phyloP scores from a whole-genome alignment of 1,140 invertebrate genomes.

The Thalassaphorura encarpata region DNA sequence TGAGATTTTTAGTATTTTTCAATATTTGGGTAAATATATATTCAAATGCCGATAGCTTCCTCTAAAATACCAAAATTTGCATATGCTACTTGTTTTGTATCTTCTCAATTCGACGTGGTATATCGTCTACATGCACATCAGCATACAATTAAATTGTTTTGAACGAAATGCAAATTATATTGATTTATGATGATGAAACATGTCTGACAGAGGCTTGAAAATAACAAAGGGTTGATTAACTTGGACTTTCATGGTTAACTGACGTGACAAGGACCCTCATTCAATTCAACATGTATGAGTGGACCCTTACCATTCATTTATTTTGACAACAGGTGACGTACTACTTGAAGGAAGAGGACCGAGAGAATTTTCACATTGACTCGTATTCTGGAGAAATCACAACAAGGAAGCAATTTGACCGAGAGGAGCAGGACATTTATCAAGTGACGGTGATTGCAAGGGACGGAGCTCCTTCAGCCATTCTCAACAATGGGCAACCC shows the following conservation, averaged over 20 bases:
- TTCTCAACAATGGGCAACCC: constrained; percentile 44
- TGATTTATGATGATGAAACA: constrained; percentile 2
- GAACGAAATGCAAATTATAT: too few species aligned
- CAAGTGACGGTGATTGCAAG: constrained; percentile 72
- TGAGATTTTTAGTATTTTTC: too few species aligned
- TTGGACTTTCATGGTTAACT: too few species aligned
- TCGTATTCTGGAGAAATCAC: constrained; percentile 71
- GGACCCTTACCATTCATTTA: not conserved
- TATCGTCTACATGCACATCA: too few species aligned
- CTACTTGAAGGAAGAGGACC: constrained; percentile 52
- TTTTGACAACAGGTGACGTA: constrained; percentile 50
- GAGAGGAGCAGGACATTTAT: constrained; percentile 66
- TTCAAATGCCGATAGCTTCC: too few species aligned
- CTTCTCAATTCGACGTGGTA: too few species aligned
- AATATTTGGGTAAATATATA: too few species aligned
- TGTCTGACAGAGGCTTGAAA: too few species aligned
- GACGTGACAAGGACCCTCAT: not conserved
- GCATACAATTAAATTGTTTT: too few species aligned
- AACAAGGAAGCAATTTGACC: constrained; percentile 62
- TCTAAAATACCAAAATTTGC: too few species aligned
- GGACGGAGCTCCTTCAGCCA: constrained; percentile 73
- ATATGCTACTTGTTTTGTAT: too few species aligned
- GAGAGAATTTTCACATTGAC: constrained; percentile 66
- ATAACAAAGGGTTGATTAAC: too few species aligned
- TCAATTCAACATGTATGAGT: not conserved